Conservation (phyloP, 2,888 invertebrate species). For the Sarcophaga subvicina region DNA sequence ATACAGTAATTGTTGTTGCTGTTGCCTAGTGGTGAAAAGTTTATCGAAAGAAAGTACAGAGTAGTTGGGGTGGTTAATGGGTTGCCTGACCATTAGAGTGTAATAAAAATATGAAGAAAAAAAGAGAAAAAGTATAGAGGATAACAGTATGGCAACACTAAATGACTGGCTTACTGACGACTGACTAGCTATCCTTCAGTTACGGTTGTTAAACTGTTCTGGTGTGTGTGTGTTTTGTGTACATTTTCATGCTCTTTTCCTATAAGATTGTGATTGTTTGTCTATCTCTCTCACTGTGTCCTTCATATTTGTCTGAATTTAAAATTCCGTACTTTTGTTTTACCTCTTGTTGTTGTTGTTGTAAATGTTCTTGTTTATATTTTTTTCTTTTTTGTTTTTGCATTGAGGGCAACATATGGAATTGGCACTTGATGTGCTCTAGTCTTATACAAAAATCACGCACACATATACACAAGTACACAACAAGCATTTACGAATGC, state of each 20-base stretch:
- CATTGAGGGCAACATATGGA: slow-evolving; percentile 69
- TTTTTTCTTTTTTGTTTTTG: slow-evolving; percentile 4
- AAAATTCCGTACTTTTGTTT: slow-evolving; percentile 41
- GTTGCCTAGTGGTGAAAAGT: too few relatives aligned
- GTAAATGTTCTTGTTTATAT: not conserved
- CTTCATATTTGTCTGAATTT: slow-evolving; percentile 61
- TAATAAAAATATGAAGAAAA: too few relatives aligned
- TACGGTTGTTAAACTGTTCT: slow-evolving; percentile 46
- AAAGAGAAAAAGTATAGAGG: too few relatives aligned
- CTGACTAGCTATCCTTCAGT: slow-evolving; percentile 54
- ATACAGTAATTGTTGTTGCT: too few relatives aligned
- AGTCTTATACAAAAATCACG: slow-evolving; percentile 2
- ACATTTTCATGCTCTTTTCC: slow-evolving; percentile 8
- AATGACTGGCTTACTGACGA: slow-evolving; percentile 19
- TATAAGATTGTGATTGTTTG: not conserved
- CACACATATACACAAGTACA: slow-evolving; percentile 26
- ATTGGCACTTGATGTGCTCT: slow-evolving; percentile 63
- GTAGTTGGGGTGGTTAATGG: too few relatives aligned
- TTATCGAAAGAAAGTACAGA: too few relatives aligned
- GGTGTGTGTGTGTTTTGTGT: slow-evolving; percentile 6
- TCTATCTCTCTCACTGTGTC: slow-evolving; percentile 46
- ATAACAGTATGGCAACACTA: slow-evolving; percentile 39
- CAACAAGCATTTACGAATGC: slow-evolving; percentile 11
- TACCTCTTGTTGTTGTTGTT: slow-evolving; percentile 20
- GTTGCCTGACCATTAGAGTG: too few relatives aligned